Percentiles rank a stretch among this genome's conserved stretches.
phyloP scores from a whole-genome alignment of 2,797 vertebrate species.

The Acipenser transmontanus region DNA sequence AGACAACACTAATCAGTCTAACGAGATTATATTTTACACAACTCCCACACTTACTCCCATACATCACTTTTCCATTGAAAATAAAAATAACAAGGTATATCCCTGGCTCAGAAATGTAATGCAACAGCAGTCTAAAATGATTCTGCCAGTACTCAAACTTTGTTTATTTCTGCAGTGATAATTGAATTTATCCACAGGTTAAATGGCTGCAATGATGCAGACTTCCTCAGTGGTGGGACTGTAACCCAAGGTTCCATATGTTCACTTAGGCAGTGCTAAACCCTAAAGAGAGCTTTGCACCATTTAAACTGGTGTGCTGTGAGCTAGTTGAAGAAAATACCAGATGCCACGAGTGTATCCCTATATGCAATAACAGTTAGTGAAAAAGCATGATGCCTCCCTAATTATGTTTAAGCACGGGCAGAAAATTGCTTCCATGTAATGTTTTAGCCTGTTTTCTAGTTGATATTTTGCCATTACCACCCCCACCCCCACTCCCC shows the following conservation, averaged over 20 bases:
- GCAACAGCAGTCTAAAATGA: constrained; percentile 2
- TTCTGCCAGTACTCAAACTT: constrained; percentile 7
- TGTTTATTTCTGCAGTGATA: constrained; percentile 23
- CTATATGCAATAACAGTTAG: constrained; percentile 24
- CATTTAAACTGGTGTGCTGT: constrained; percentile 50
- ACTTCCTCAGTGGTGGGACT: constrained; percentile 48
- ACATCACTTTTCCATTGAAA: no score
- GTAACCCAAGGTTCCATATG: constrained; percentile 48
- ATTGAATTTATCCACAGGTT: constrained; percentile 32
- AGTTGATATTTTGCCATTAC: no score
- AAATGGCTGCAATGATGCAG: constrained; percentile 31
- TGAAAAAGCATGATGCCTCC: constrained; percentile 22
- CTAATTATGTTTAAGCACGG: no score
- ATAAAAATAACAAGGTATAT: no score
- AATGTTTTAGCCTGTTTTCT: no score
- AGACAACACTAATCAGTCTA: no score
- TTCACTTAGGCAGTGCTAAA: constrained; percentile 31
- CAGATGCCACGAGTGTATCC: constrained; percentile 29
- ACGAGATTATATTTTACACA: no score
- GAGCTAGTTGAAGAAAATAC: constrained; percentile 35
- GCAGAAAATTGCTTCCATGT: no score
- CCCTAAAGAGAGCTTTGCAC: constrained; percentile 29
- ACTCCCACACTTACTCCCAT: no score
- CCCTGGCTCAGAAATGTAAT: constrained; percentile 25
- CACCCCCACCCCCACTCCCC: no score